Evolutionary conservation across 2,888 invertebrate species (phyloP), one percentile per base, ranked within the genome.

Genomic region (Hipparchia semele): DNA sequence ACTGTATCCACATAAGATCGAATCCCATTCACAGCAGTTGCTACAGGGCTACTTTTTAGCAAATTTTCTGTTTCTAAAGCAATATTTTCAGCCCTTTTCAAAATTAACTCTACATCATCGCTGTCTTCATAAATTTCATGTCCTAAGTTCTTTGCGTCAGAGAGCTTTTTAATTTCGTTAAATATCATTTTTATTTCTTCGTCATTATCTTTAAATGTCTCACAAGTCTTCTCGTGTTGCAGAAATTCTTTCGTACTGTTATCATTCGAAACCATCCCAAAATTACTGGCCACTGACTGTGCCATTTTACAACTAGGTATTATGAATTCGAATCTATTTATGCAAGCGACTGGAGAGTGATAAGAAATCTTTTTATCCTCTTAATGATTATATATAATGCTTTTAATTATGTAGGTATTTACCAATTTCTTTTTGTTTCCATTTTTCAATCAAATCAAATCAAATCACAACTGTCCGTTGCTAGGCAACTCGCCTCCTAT

Each of bases 161-260:
- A 91, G 62, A 95, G 84, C 76, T 96, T 95, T 78, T 95, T 95
- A 3, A 96, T 96, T 88, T 96, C 96, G 81, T 94, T 95, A 79
- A 96, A 95, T 84, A 96, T 96, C 86, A 95, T 95, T 78, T 95
- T 96, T 8, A 96, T 95, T 87, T 96, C 96, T 68, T 95, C 94
- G 79, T 95, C 95, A 64, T 91, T 92, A 71, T 89, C 93, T 77
- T 89, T 93, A 73, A 84, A 90, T 4, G 83, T 82, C 77, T 91
- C 92, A 77, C 94, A 93, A 72, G 84, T 85, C 79, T 90, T 92
- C 80, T 94, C 94, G 75, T 89, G 87, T 54, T 85, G 81, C 67
- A 94, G 81, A 82, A 92, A 93, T 80, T 93, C 93, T 81, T 90
- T 91, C 2, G 90, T 92, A 45, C 92, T 92, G 76, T 90, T 91